A percentile compares a stretch with the other conserved stretches of the same genome.
Evolutionary conservation across 2,888 invertebrate species (phyloP).

Genomic region (Ethmia dodecea): DNA sequence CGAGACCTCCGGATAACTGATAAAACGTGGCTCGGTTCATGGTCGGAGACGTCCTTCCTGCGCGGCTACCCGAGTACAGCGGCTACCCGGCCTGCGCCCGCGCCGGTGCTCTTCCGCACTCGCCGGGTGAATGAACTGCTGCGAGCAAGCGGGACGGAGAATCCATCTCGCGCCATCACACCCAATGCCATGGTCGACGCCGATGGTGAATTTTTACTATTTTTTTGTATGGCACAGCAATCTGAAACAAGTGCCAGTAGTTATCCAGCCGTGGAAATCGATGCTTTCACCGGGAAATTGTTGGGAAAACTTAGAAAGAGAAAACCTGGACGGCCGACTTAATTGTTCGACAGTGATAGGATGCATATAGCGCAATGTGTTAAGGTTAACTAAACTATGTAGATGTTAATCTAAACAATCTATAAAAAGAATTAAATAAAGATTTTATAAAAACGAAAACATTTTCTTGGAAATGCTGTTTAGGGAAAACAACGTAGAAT

Average conservation of each 20-base stretch:
- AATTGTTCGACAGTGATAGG: no score
- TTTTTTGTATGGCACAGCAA: slow-evolving; percentile 48
- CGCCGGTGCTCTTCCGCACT: slow-evolving; percentile 62
- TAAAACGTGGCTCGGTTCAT: slow-evolving; percentile 58
- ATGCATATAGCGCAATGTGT: no score
- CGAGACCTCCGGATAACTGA: slow-evolving; percentile 72
- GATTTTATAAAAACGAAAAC: no score
- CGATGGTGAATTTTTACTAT: slow-evolving; percentile 52
- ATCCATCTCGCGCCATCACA: slow-evolving; percentile 27
- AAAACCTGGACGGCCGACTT: no score
- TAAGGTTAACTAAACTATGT: no score
- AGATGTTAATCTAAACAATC: no score
- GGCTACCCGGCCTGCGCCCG: slow-evolving; percentile 54
- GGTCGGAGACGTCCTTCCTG: slow-evolving; percentile 71
- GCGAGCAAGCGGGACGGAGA: slow-evolving; percentile 49
- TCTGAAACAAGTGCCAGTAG: slow-evolving; percentile 54
- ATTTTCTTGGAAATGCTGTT: no score
- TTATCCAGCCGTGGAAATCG: slow-evolving; percentile 14
- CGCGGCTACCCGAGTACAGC: slow-evolving; percentile 51
- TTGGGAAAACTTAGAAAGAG: no score
- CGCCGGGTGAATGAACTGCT: slow-evolving; percentile 71
- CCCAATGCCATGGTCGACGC: slow-evolving; percentile 67
- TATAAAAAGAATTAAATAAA: no score
- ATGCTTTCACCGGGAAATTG: no score
- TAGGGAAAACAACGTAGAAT: no score